phyloP scores from a whole-genome alignment of 2,888 invertebrate species.

The Perithous albicinctus region DNA sequence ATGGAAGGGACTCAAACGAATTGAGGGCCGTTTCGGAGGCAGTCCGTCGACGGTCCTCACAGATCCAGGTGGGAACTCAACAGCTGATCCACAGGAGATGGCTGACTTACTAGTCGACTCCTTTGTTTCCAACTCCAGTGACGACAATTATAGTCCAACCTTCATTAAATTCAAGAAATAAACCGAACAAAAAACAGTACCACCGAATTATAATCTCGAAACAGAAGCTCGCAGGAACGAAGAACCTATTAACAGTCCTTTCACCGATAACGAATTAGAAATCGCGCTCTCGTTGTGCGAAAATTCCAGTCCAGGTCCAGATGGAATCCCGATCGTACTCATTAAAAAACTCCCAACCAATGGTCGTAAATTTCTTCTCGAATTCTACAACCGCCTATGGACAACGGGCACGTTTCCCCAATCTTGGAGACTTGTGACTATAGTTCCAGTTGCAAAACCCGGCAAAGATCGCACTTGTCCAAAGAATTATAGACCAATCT shows the following conservation, averaged over 20 bases:
- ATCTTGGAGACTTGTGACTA: no score
- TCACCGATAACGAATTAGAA: conserved; percentile 1
- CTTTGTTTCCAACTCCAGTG: neutral
- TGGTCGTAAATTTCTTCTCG: conserved; percentile 37
- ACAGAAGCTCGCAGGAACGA: neutral
- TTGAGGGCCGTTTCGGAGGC: neutral
- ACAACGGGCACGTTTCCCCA: neutral
- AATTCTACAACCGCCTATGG: neutral
- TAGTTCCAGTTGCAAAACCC: no score
- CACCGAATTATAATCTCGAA: neutral
- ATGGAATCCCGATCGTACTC: conserved; percentile 32
- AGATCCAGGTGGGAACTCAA: neutral
- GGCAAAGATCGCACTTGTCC: no score
- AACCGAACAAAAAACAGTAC: neutral
- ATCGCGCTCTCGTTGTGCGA: neutral
- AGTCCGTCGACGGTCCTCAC: neutral
- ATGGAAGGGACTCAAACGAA: neutral
- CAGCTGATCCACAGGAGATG: neutral
- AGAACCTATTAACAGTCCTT: conserved; percentile 18
- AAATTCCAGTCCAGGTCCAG: conserved; percentile 13
- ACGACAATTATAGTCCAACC: neutral
- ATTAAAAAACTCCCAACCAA: conserved; percentile 44
- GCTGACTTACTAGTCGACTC: neutral
- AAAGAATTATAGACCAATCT: no score
- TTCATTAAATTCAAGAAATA: neutral